Base-by-base conservation (phyloP, 2,888 invertebrate species). In the Busseola fusca region DNA sequence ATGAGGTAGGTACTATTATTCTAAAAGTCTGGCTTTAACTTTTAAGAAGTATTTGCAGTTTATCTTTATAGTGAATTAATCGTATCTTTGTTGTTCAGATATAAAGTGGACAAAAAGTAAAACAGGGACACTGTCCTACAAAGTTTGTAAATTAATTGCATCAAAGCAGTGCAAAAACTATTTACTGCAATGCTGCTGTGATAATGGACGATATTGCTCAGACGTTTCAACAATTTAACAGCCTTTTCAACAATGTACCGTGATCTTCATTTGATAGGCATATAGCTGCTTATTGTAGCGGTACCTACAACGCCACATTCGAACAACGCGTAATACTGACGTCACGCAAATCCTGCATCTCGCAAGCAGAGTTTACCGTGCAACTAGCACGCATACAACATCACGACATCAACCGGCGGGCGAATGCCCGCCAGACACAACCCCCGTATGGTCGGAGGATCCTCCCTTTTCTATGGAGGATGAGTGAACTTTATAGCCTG, bases 91-190 rank as follows among this genome's bases (percentile, higher is more conserved):
- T 30, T 54, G 18, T 37, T 27, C 18, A 45, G 54, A 30, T 27
- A 40, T 40, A 56, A 40, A 56, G 16, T 30, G 16, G 56, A 64
- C 65, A 30, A 64, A 9, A 25, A 40, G 21, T 25, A 16, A 54
- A 72, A n/a, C 45, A 30, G 18, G 7, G 30, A 54, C 34, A 21
- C 14, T n/a, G n/a, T 34, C 42, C 64, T n/a, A 7, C 16, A 64
- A 54, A 72, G 25, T 65, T 64, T 25, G 12, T 3, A 62, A 50
- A 62, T 73, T 18, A 42, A 62, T 73, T 73, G 25, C n/a, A 37
- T 37, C 27, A 66, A 65, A 48, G 16, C 48, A 48, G 16, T n/a
- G n/a, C 10, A 34, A 25, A 27, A 59, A 30, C 37, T 37, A 70
- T 70, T 48, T 12, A 7, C 12, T 12, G 21, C 48, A 52, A 21